Evolutionary conservation across 2,888 invertebrate genomes (phyloP), one percentile per base, ranked within the genome.

Genomic region (Chloroclysta siterata): DNA sequence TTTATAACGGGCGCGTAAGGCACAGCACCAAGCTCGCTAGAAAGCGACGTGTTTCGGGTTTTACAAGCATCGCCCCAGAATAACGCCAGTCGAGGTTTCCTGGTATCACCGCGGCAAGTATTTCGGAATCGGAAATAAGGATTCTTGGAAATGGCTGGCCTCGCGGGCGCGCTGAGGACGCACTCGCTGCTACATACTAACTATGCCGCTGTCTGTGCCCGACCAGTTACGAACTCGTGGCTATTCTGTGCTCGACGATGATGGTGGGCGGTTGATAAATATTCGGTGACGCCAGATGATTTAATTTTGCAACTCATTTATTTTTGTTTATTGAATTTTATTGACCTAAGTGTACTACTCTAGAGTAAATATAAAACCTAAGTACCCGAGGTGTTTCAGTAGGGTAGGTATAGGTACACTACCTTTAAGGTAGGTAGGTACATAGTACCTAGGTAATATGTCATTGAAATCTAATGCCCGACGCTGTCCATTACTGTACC

Each of bases 91-190:
- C 75, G 83, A 85, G 83, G 88, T 84, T 90, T 91, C 90, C 87
- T 83, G 82, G 91, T 91, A 91, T 81, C 80, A 84, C 77, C 72
- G 83, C 82, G 81, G 77, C 82, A 85, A 79, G 88, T 90, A 87
- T 90, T 91, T 91, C 88, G 89, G 90, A 89, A 90, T 91, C 91
- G 90, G 91, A 91, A 89, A 90, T 87, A 87, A 86, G 84, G 85
- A 86, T 91, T 91, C 91, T 81, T 77, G 83, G 90, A 91, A 91
- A 85, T 78, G 72, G 81, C 81, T 88, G 88, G 88, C 89, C 88
- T 88, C 88, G 79, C 71, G 75, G 29, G 46, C 56, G 50, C 51
- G 36, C 75, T 72, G 82, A 79, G 84, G 82, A 80, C 82, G 80
- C 76, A 61, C 69, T 69, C 66, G 70, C 53, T 41, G 63, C 63